A percentile compares a stretch with the other conserved stretches of the same genome.
Conservation (phyloP, 2,113 vertebrate genomes). For the Albula glossodonta region DNA sequence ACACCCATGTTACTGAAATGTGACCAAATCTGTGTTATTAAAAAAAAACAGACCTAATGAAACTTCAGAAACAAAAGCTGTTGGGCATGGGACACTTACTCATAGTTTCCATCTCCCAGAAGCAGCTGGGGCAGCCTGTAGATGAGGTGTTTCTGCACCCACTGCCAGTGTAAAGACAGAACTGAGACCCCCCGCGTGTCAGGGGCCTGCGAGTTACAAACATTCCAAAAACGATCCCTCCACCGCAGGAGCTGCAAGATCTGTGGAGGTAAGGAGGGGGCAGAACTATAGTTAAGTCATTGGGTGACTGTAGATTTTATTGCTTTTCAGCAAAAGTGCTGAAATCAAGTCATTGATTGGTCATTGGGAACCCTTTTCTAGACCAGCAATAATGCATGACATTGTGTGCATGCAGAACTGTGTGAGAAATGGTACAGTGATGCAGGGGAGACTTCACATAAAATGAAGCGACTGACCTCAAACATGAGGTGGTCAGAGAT, state of each 20-base stretch:
- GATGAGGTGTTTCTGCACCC: conserved; percentile 89
- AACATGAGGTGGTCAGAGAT: conserved; percentile 80
- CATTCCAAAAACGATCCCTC: conserved; percentile 87
- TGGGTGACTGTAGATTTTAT: not conserved
- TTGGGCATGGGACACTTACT: conserved; percentile 65
- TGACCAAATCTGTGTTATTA: not conserved
- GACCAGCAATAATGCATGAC: not conserved
- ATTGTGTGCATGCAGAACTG: not conserved
- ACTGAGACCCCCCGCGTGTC: conserved; percentile 80
- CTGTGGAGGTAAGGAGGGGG: conserved; percentile 47
- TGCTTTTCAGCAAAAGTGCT: not conserved
- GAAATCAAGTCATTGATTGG: not conserved
- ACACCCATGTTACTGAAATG: not conserved
- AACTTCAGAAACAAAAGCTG: not conserved
- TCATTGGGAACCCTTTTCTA: not conserved
- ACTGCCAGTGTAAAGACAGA: conserved; percentile 94
- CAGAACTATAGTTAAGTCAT: not conserved
- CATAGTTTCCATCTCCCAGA: conserved; percentile 71
- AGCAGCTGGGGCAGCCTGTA: conserved; percentile 78
- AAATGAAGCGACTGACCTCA: conserved; percentile 57
- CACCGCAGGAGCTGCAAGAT: conserved; percentile 72
- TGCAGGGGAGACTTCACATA: not conserved
- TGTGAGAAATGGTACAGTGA: not conserved
- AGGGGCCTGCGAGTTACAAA: conserved; percentile 73
- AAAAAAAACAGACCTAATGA: not conserved